Percentiles rank a stretch among this genome's conserved stretches.
phyloP scores from a whole-genome alignment of 2,797 vertebrate genomes.

The Lutjanus argentimaculatus region DNA sequence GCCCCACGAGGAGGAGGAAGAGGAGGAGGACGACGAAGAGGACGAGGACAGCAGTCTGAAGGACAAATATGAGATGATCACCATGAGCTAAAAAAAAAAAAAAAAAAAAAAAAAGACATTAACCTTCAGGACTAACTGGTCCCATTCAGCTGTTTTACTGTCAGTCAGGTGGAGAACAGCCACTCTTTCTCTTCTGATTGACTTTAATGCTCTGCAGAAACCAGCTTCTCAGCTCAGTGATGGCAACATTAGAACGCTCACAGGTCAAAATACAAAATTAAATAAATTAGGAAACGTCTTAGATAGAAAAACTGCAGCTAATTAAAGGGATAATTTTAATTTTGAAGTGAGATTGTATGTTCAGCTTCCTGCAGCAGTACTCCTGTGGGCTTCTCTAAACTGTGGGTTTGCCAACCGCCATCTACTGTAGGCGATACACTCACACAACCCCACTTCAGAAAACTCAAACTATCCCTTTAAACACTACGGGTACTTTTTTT shows the following conservation, averaged over 20 bases:
- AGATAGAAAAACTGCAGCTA: slow-evolving; percentile 35
- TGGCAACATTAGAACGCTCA: slow-evolving; percentile 8
- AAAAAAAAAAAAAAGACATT: slow-evolving; percentile 29
- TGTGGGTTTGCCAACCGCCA: too few species aligned
- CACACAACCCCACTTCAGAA: too few species aligned
- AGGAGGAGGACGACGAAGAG: slow-evolving; percentile 82
- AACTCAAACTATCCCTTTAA: too few species aligned
- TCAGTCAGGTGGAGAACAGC: slow-evolving; percentile 42
- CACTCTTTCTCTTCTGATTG: slow-evolving; percentile 29
- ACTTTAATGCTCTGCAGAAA: slow-evolving; percentile 33
- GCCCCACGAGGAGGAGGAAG: slow-evolving; percentile 72
- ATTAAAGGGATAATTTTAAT: not conserved
- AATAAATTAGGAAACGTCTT: slow-evolving; percentile 7
- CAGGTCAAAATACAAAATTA: slow-evolving; percentile 25
- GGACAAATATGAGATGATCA: slow-evolving; percentile 94
- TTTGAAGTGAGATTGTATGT: too few species aligned
- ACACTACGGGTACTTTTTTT: not conserved
- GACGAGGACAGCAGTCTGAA: slow-evolving; percentile 85
- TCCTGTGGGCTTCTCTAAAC: too few species aligned
- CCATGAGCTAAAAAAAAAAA: slow-evolving; percentile 80
- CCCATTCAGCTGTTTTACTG: slow-evolving; percentile 28
- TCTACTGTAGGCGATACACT: too few species aligned
- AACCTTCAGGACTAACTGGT: slow-evolving; percentile 9
- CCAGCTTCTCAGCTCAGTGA: slow-evolving; percentile 15
- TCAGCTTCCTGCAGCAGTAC: too few species aligned